Percentiles rank a stretch among this genome's conserved stretches.
Evolutionary conservation across 2,113 vertebrate genomes (phyloP).

Genomic region (Tiliqua scincoides): DNA sequence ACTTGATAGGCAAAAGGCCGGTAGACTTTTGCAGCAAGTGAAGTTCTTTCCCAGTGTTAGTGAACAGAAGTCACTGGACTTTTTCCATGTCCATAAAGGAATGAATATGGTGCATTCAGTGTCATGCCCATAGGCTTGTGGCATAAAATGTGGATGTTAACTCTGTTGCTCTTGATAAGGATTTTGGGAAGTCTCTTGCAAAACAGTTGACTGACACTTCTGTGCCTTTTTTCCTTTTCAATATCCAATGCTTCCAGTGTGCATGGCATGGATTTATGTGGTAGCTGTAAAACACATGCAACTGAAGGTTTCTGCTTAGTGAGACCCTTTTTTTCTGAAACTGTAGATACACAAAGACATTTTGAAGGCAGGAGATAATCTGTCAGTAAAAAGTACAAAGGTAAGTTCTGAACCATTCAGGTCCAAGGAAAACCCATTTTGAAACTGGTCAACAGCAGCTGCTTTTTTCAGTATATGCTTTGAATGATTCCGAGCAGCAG

Average conservation of each 20-base stretch:
- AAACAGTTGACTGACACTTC: not conserved
- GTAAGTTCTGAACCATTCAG: not conserved
- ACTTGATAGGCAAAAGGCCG: not conserved
- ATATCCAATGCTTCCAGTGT: not conserved
- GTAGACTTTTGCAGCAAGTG: not conserved
- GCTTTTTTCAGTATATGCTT: rapidly evolving
- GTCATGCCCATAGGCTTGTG: not conserved
- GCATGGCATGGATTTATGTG: not conserved
- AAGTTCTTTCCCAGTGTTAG: not conserved
- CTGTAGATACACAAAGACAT: not conserved
- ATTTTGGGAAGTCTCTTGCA: not conserved
- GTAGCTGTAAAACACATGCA: not conserved
- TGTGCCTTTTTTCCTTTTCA: not conserved
- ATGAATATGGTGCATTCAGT: not conserved
- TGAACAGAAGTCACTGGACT: not conserved
- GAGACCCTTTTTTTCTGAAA: not conserved
- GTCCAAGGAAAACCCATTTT: rapidly evolving
- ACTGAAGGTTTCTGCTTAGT: not conserved
- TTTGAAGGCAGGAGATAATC: not conserved
- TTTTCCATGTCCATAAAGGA: not conserved
- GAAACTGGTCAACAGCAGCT: not conserved
- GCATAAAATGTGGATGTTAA: not conserved
- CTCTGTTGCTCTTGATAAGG: not conserved
- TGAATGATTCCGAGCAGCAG: not conserved
- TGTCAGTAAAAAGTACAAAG: not conserved